phyloP scores from a whole-genome alignment of 2,797 vertebrate genomes.

The Sebastes variabilis region DNA sequence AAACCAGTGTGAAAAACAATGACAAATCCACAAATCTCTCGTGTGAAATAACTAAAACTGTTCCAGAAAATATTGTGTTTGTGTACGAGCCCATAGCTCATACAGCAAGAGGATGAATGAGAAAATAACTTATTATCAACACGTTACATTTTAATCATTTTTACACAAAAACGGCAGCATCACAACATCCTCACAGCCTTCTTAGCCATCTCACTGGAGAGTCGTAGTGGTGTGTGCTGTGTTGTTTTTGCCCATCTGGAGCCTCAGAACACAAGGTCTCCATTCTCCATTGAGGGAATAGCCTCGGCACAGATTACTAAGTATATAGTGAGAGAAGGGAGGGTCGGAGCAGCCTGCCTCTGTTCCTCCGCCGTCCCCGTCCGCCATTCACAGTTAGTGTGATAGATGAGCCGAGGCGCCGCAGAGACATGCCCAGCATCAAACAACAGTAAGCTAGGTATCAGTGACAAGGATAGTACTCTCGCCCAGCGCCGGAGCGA shows the following conservation, averaged over 20 bases:
- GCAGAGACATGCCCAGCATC: slow-evolving; percentile 76
- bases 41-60: neutral
- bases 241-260: slow-evolving; percentile 78
- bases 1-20: neutral
- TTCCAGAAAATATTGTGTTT: neutral
- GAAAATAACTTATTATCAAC: neutral
- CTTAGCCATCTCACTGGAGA: slow-evolving; percentile 30
- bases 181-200: slow-evolving; percentile 3
- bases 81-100: neutral
- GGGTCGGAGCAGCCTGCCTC: slow-evolving; percentile 60
- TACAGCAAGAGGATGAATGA: neutral
- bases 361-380: slow-evolving; percentile 58
- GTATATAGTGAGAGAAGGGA: slow-evolving; percentile 63
- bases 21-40: neutral
- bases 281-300: slow-evolving; percentile 71
- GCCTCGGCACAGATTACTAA: slow-evolving; percentile 76
- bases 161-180: neutral
- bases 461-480: slow-evolving; percentile 65
- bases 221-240: slow-evolving; percentile 48
- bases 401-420: slow-evolving; percentile 79
- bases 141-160: slow-evolving; percentile 6
- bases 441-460: slow-evolving; percentile 69
- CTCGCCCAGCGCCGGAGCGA: slow-evolving; percentile 22
- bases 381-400: slow-evolving; percentile 80
- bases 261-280: slow-evolving; percentile 76